Evolutionary conservation across 2,888 invertebrate species (phyloP).

Genomic region (Argyresthia albistria): DNA sequence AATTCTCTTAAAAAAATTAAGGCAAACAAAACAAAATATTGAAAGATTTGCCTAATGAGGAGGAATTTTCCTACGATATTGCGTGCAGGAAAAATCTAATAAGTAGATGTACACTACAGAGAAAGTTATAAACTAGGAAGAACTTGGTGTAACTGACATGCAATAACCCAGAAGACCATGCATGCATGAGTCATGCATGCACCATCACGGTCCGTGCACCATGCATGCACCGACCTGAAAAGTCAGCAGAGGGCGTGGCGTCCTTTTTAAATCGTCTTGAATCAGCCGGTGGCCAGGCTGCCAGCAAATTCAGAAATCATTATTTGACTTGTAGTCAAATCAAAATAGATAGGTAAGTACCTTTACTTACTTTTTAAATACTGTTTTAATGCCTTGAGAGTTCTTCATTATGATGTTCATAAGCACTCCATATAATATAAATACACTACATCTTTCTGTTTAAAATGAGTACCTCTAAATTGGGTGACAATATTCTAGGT

Average conservation of each 20-base stretch:
- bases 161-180: not conserved
- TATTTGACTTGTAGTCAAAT: not conserved
- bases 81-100: too few species aligned
- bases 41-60: too few species aligned
- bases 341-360: not conserved
- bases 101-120: too few species aligned
- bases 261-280: conserved; percentile 42
- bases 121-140: too few species aligned
- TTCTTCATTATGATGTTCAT: not conserved
- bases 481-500: not conserved
- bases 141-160: not conserved
- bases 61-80: too few species aligned
- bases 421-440: not conserved
- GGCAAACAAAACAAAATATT: too few species aligned
- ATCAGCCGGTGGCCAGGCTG: conserved; percentile 49
- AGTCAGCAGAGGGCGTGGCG: conserved; percentile 25
- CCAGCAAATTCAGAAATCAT: conserved; percentile 15
- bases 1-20: too few species aligned
- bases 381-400: not conserved
- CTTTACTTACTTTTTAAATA: not conserved
- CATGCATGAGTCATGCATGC: not conserved
- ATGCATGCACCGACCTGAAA: conserved; percentile 28
- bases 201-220: not conserved
- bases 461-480: too few species aligned
- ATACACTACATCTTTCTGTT: too few species aligned